Evolutionary conservation across 2,888 invertebrate species (phyloP), one percentile per base, ranked within the genome.

Genomic region (Dorcus hopei): DNA sequence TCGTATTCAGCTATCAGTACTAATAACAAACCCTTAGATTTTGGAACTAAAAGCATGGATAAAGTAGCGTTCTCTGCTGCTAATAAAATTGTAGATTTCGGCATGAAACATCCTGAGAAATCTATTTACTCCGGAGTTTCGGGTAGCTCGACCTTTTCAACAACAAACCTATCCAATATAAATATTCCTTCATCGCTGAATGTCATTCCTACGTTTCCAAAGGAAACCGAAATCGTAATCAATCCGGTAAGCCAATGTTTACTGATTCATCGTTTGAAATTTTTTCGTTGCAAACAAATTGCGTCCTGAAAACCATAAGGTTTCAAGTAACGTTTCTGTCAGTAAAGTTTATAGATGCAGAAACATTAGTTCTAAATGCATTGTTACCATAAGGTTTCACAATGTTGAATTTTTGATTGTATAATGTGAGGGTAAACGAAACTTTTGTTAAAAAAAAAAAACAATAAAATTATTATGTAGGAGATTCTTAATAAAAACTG

Each of bases 151-250:
- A 62, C 61, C 16, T 57, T 59, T 49, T 58, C 56, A 56, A 52
- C 52, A 39, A 54, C 61, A 49, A 53, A 58, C 47, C 58, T 59
- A 50, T 51, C 63, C 50, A 64, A 64, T 61, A 59, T 59, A 60
- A 58, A 57, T 51, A 52, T 72, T 53, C 71, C 72, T 3, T 45
- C 69, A 3, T 61, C 66, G 45, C 61, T 71, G 53, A 67, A 66
- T 38, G 69, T 72, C 16, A 64, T 70, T 39, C 72, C 73, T 3
- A 70, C 68, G 58, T 77, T 74, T 68, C 64, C 74, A 7, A 57
- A 69, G 45, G 77, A 77, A 52, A 75, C 77, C 8, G 76, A 76
- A 49, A 68, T 77, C 42, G 75, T 75, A 9, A 74, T 77, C 51
- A 77, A 72, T 65, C 76, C 77, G 73, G 77, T 78, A 68, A 67